Evolutionary conservation across 2,888 invertebrate genomes (phyloP).

Genomic region (Branchipolynoe longqiensis): DNA sequence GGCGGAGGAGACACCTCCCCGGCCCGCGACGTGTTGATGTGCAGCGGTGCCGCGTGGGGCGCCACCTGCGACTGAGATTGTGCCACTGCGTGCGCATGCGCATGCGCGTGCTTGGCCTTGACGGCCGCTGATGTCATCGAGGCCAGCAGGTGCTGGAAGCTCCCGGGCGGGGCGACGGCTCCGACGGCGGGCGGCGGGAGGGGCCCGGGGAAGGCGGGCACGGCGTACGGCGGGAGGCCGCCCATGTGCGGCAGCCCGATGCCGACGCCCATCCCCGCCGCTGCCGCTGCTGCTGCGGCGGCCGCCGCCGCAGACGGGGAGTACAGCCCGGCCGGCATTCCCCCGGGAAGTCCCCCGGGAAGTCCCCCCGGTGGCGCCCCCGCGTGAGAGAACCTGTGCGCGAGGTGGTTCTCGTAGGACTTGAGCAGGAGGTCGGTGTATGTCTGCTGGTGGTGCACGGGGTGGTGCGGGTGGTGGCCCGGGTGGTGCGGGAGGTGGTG

Average conservation of each 20-base stretch:
- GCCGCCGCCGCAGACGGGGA: background rate
- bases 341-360: background rate
- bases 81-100: background rate
- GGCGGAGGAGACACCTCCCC: background rate
- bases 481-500: slow-evolving; percentile 42
- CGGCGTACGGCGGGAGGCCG: background rate
- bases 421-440: slow-evolving; percentile 74
- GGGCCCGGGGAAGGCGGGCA: slow-evolving; percentile 58
- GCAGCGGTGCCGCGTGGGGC: slow-evolving; percentile 14
- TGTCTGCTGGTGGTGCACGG: background rate
- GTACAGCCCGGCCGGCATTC: background rate
- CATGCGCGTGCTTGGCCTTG: slow-evolving; percentile 57
- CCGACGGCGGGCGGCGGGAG: slow-evolving; percentile 64
- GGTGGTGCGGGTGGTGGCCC: background rate
- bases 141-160: slow-evolving; percentile 77
- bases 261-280: background rate
- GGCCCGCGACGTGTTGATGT: slow-evolving; percentile 19
- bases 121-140: slow-evolving; percentile 74
- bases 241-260: background rate
- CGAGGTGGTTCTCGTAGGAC: slow-evolving; percentile 75
- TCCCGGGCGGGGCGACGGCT: slow-evolving; percentile 70
- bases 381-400: slow-evolving; percentile 43
- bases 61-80: background rate
- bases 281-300: slow-evolving; percentile 1
- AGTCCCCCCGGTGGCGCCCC: background rate